Percentiles rank a stretch among this genome's conserved stretches.
phyloP scores from a whole-genome alignment of 2,888 invertebrate genomes.

The Acanthosoma haemorrhoidale region DNA sequence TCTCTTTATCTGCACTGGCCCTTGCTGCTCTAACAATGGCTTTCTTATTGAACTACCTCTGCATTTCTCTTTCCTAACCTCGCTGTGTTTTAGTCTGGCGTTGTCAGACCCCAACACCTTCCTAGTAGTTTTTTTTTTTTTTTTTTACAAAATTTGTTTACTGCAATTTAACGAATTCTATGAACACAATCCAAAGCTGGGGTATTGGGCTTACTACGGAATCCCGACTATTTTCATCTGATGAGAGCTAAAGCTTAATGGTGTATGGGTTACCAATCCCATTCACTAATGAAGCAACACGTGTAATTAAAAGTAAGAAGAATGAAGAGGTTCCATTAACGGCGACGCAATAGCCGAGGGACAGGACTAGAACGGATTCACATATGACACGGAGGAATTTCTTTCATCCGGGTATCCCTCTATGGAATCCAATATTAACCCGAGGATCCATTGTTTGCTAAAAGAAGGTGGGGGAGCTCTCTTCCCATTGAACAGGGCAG shows the following conservation, averaged over 20 bases:
- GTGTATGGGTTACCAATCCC: too few relatives aligned
- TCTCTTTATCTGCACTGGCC: not conserved
- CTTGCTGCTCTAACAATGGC: not conserved
- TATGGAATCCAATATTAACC: conserved; percentile 5
- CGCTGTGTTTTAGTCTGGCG: too few relatives aligned
- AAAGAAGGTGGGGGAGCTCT: conserved; percentile 13
- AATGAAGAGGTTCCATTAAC: not conserved
- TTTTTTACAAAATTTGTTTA: too few relatives aligned
- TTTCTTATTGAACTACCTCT: too few relatives aligned
- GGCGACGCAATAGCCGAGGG: too few relatives aligned
- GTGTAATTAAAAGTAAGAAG: not conserved
- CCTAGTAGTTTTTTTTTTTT: not conserved
- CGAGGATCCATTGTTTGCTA: not conserved
- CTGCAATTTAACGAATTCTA: too few relatives aligned
- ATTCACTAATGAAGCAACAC: too few relatives aligned
- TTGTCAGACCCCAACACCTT: not conserved
- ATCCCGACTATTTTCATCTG: too few relatives aligned
- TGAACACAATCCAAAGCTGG: too few relatives aligned
- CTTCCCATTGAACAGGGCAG: conserved; percentile 7
- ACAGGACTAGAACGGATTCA: not conserved
- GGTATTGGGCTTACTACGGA: too few relatives aligned
- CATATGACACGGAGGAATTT: conserved; percentile 5
- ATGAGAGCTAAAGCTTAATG: too few relatives aligned
- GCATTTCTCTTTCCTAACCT: too few relatives aligned
- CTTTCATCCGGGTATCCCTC: conserved; percentile 5